Evolutionary conservation across 2,113 vertebrate genomes (phyloP), one percentile per base, ranked within the genome.

Genomic region (Saguinus imperator): DNA sequence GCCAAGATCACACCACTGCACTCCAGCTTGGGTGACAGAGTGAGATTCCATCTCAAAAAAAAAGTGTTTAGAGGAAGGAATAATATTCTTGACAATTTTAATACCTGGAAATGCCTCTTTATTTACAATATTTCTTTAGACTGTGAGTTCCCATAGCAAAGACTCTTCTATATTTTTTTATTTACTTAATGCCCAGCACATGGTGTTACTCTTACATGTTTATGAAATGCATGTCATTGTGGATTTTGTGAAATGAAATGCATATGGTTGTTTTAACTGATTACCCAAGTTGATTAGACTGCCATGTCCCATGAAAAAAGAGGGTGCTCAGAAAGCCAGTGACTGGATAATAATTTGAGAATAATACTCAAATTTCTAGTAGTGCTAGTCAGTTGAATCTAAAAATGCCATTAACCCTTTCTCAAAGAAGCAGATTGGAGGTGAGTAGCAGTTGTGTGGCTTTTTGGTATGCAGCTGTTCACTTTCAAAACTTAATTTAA

Each of bases 401-500:
- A 16, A 95, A 52, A 16, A 10, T 8, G 29, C 25, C 35, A 0
- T 95, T 90, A 83, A 94, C 85, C 82, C 94, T 94, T 97, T 96
- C 77, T 94, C 68, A 58, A 94, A 87, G 66, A 77, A 72, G 48
- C 48, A 58, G 76, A 43, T 3, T 55, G 40, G 72, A 57, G 35
- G 40, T 14, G 43, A 43, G 61, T 40, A 72, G 80, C 37, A 68
- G 70, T 77, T 58, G 64, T 27, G n/a, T 91, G 81, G 76, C 64
- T 91, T 91, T 82, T 89, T 29, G 72, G 79, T 84, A 88, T 92
- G 92, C 94, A 91, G 94, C 89, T 87, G 87, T 75, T 95, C 83
- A 64, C 55, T 96, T 92, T 72, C 90, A 52, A 94, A 95, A 94
- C 91, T 97, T 96, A 95, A 97, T 98, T 97, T 97, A 90, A 97